phyloP scores from a whole-genome alignment of 2,888 invertebrate genomes.

The Drosophila formosana region DNA sequence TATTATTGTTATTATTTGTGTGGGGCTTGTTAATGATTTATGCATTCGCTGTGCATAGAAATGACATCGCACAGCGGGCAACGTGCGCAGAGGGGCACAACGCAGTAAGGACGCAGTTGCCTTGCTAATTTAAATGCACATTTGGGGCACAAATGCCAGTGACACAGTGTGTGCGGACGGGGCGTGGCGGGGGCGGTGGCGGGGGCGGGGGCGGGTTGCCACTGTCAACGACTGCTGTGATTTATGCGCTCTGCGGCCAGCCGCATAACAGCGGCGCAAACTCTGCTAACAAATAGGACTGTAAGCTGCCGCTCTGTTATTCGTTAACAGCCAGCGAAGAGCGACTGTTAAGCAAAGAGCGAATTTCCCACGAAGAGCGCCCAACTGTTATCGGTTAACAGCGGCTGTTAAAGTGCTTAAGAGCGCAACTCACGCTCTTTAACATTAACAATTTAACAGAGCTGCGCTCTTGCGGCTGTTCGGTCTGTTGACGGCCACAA shows the following conservation, averaged over 20 bases:
- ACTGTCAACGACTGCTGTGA: conserved; percentile 61
- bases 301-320: background rate
- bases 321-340: conserved; percentile 21
- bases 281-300: conserved; percentile 5
- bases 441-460: conserved; percentile 9
- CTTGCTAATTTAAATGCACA: conserved; percentile 77
- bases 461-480: conserved; percentile 23
- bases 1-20: conserved; percentile 79
- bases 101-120: conserved; percentile 16
- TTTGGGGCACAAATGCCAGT: conserved; percentile 59
- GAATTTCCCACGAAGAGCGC: conserved; percentile 49
- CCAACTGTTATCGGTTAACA: conserved; percentile 11
- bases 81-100: background rate
- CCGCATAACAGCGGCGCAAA: conserved; percentile 17
- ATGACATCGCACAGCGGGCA: conserved; percentile 55
- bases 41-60: conserved; percentile 74
- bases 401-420: conserved; percentile 42
- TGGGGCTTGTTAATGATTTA: conserved; percentile 73
- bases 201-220: conserved; percentile 8
- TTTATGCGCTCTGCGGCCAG: conserved; percentile 57
- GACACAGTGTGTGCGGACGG: conserved; percentile 9
- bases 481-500: conserved; percentile 20
- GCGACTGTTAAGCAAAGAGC: conserved; percentile 33
- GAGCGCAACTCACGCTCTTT: conserved; percentile 29
- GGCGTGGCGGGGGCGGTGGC: background rate